Base-by-base conservation (phyloP, 1,140 invertebrate species). In the Chironomus striatipennis region DNA sequence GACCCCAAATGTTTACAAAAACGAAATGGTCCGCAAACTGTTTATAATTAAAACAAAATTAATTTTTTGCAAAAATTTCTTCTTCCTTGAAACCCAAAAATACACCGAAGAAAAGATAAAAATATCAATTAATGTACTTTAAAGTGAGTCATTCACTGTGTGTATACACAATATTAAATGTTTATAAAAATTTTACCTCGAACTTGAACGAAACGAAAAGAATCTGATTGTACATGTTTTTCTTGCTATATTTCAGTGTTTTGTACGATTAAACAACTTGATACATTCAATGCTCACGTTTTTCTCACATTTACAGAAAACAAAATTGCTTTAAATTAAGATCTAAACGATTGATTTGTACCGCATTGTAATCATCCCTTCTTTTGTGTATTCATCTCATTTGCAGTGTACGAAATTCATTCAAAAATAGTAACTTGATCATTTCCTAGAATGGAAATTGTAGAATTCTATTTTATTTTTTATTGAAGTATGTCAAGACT, bases 351-450 rank as follows among this genome's bases (percentile, higher is more conserved):
- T 34, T 34, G 24, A 34, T 34, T 34, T 34, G 24, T 34, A 34
- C 24, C 24, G 24, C 24, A 34, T 34, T 34, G 24, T 34, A 34
- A 34, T 34, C 24, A 34, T 34, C 24, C 24, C 24, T 34, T 34
- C 47, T n/a, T 57, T 12, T 57, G 47, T 5, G n/a, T 57, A n/a
- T 15, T 10, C n/a, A 15, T 57, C n/a, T n/a, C 47, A 57, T 57
- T 57, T 57, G 12, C n/a, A n/a, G 47, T 57, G 8, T 10, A 57
- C n/a, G 15, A 57, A 57, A 12, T n/a, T n/a, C 12, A n/a, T 12
- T n/a, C 47, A 57, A 57, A 57, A 57, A 57, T 57, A 57, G 47
- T 57, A 57, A 57, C 47, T 57, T 57, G 47, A 57, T 57, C 12
- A 12, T n/a, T 57, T 10, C 12, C n/a, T 57, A 57, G 47, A 57